Evolutionary conservation across 2,888 invertebrate species (phyloP).

Genomic region (Unio pictorum): DNA sequence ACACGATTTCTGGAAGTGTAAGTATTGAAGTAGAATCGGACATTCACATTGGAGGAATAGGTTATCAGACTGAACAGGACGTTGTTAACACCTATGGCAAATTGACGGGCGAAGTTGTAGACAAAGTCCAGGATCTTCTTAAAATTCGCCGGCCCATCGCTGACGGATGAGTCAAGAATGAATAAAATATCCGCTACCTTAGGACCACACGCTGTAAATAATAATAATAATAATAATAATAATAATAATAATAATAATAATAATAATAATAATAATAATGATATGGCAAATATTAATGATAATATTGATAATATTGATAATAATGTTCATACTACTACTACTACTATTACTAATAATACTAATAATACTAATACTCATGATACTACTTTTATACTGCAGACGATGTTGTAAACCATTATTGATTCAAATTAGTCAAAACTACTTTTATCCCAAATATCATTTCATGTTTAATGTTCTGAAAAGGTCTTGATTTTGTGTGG

Average conservation of each 20-base stretch:
- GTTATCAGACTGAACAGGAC: slow-evolving; percentile 40
- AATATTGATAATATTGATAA: too few species aligned
- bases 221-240: background rate
- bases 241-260: background rate
- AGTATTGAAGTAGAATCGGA: slow-evolving; percentile 38
- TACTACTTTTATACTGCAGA: too few species aligned
- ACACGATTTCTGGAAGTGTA: slow-evolving; percentile 26
- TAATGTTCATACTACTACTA: too few species aligned
- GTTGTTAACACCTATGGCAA: slow-evolving; percentile 32
- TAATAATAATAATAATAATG: too few species aligned
- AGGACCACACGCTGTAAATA: slow-evolving; percentile 17
- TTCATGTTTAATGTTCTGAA: too few species aligned
- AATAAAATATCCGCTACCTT: slow-evolving; percentile 22
- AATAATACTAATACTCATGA: too few species aligned
- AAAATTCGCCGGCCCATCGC: slow-evolving; percentile 41
- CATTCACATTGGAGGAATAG: slow-evolving; percentile 29
- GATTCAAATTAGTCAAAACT: too few species aligned
- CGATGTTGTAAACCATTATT: too few species aligned
- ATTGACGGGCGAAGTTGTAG: slow-evolving; percentile 31
- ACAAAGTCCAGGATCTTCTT: slow-evolving; percentile 40
- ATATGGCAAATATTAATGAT: too few species aligned
- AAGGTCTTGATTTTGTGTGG: too few species aligned
- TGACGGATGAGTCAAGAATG: slow-evolving; percentile 36
- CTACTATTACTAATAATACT: background rate
- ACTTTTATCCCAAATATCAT: too few species aligned